phyloP scores from a whole-genome alignment of 2,797 vertebrate species.

The Helarctos malayanus region DNA sequence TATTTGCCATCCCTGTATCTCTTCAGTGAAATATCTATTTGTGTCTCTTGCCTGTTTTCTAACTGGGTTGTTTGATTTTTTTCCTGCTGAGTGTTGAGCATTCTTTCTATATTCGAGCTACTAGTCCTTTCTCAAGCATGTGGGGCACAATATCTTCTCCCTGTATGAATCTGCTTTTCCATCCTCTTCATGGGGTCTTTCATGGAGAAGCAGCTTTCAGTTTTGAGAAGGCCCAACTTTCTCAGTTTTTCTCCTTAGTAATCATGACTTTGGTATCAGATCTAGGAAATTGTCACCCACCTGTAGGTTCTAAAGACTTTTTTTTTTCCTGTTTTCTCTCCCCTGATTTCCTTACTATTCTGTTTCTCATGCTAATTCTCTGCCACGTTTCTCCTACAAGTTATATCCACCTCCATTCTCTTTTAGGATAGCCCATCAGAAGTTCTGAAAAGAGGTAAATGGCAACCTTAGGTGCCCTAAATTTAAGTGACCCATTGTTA shows the following conservation, averaged over 20 bases:
- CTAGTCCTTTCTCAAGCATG: neutral
- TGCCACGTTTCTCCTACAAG: neutral
- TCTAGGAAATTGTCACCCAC: neutral
- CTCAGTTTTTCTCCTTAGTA: neutral
- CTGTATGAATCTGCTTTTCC: neutral
- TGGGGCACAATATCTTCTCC: neutral
- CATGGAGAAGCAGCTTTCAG: neutral
- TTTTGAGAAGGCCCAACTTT: neutral
- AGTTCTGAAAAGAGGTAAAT: neutral
- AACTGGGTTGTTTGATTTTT: neutral
- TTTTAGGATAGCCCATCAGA: neutral
- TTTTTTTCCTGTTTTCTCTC: neutral
- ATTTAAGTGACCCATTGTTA: neutral
- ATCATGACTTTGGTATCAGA: neutral
- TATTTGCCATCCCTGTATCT: neutral
- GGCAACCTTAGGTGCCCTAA: neutral
- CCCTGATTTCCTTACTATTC: neutral
- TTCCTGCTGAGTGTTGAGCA: neutral
- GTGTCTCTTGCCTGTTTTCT: neutral
- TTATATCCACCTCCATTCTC: neutral
- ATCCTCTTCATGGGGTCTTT: neutral
- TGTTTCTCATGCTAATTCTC: neutral
- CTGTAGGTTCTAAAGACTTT: neutral
- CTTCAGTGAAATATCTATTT: neutral
- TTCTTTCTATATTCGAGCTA: neutral